Base-by-base conservation (phyloP, 2,888 invertebrate genomes). In the Frankliniella fusca region DNA sequence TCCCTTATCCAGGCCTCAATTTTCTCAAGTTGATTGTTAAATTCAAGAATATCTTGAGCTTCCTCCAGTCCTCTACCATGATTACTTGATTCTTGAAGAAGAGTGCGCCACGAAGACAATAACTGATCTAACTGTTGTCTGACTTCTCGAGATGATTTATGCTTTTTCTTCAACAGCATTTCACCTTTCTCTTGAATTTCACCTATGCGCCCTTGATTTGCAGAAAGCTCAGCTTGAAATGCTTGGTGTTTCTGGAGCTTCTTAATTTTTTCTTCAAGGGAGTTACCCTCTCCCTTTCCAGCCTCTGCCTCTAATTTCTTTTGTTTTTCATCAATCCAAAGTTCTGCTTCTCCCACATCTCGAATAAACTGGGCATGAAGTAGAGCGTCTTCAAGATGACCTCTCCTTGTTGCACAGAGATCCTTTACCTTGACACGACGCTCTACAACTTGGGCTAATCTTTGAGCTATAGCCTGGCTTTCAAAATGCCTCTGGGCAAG, bases 1-100 rank as follows among this genome's bases (percentile, higher is more conserved):
- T 99, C 98, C 79, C 98, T 90, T 85, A 99, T 97, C 99, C 99
- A 99, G 15, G 96, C 94, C 86, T 97, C 96, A 81, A 98, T 96
- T 88, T 97, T 97, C 86, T 98, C 97, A 82, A 97, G 91, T 86
- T 98, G 96, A 86, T 97, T 98, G 88, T 98, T 97, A 89, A 99
- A 99, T 88, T 97, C 96, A 48, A 99, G 90, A 83, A 99, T 97
- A 86, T 99, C 99, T 87, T 97, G 96, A 0, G 98, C 99, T 87
- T 99, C 99, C 88, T 98, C 98, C 23, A 99, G 89, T 0, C 97
- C 97, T 84, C 95, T 92, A 65, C 96, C 93, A 87, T 91, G 87
- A 85, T 92, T 91, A 82, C 90, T 90, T 85, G 92, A 91, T 81
- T 96, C 96, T 49, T 92, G 89, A 82, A 96, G 90, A 79, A 98